phyloP scores from a whole-genome alignment of 2,888 invertebrate species.

The Diplolepis rosae region DNA sequence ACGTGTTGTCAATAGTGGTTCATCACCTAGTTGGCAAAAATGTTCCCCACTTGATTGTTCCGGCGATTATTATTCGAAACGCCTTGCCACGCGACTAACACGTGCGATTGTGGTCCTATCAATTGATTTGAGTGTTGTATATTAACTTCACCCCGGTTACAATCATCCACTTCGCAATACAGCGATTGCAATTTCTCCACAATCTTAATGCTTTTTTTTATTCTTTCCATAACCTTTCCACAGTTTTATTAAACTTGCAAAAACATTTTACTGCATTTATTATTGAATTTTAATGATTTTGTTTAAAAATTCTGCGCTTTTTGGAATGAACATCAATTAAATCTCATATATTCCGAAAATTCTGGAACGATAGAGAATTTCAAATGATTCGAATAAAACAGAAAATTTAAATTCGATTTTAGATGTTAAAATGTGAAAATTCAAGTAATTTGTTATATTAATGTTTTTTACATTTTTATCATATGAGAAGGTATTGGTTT shows the following conservation, averaged over 20 bases:
- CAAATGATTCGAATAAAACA: too few relatives aligned
- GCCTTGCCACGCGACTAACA: not conserved
- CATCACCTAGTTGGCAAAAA: not conserved
- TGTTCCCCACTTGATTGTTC: not conserved
- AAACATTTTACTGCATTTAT: not conserved
- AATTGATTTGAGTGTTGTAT: not conserved
- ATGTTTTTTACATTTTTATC: too few relatives aligned
- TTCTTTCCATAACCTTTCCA: not conserved
- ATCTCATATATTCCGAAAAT: too few relatives aligned
- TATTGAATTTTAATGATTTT: too few relatives aligned
- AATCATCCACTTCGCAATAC: not conserved
- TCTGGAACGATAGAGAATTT: too few relatives aligned
- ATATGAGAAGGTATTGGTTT: too few relatives aligned
- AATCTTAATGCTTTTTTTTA: not conserved
- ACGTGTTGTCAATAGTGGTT: not conserved
- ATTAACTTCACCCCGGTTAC: not conserved
- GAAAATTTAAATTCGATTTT: too few relatives aligned
- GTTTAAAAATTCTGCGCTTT: too few relatives aligned
- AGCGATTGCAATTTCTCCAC: not conserved
- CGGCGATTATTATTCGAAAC: not conserved
- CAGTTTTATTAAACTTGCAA: not conserved
- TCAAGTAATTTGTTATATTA: too few relatives aligned
- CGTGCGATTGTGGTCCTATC: not conserved
- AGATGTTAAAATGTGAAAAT: too few relatives aligned
- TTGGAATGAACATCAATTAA: too few relatives aligned